Conservation (phyloP, 2,797 vertebrate genomes). For the Pangasius mekongensis region DNA sequence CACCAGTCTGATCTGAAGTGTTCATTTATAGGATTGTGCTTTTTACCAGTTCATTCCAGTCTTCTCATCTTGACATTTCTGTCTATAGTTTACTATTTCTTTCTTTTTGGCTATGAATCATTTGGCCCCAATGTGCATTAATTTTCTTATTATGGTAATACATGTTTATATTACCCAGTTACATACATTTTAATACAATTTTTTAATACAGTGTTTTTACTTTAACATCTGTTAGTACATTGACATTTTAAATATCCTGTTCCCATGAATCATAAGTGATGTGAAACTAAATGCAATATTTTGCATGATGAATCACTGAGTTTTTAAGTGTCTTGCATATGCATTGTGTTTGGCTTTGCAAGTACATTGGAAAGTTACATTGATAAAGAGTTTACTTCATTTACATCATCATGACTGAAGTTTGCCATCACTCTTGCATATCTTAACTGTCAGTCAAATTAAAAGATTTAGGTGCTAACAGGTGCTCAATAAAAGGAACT, state of each 20-base stretch:
- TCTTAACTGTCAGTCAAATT: slow-evolving; percentile 48
- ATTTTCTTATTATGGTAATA: not conserved
- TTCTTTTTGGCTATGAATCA: slow-evolving; percentile 7
- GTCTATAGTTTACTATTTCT: slow-evolving; percentile 29
- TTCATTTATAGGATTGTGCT: slow-evolving; percentile 77
- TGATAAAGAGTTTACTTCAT: slow-evolving; percentile 23
- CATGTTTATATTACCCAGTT: slow-evolving; percentile 2
- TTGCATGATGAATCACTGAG: slow-evolving; percentile 65
- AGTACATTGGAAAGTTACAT: slow-evolving; percentile 21
- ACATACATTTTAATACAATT: not conserved
- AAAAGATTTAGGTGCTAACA: slow-evolving; percentile 70
- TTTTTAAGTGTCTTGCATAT: slow-evolving; percentile 60
- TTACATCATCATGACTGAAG: slow-evolving; percentile 23
- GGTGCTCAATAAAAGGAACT: slow-evolving; percentile 81
- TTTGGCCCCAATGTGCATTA: not conserved
- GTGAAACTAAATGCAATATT: slow-evolving; percentile 74
- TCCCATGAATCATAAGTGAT: slow-evolving; percentile 31
- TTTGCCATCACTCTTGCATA: slow-evolving; percentile 40
- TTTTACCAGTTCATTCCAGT: slow-evolving; percentile 37
- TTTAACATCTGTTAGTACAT: slow-evolving; percentile 3
- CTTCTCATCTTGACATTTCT: slow-evolving; percentile 11
- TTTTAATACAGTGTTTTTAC: not conserved
- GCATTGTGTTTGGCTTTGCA: slow-evolving; percentile 30
- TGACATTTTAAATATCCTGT: slow-evolving; percentile 14
- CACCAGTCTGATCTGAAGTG: slow-evolving; percentile 93